phyloP scores from a whole-genome alignment of 2,113 vertebrate species.

The Jacana jacana region DNA sequence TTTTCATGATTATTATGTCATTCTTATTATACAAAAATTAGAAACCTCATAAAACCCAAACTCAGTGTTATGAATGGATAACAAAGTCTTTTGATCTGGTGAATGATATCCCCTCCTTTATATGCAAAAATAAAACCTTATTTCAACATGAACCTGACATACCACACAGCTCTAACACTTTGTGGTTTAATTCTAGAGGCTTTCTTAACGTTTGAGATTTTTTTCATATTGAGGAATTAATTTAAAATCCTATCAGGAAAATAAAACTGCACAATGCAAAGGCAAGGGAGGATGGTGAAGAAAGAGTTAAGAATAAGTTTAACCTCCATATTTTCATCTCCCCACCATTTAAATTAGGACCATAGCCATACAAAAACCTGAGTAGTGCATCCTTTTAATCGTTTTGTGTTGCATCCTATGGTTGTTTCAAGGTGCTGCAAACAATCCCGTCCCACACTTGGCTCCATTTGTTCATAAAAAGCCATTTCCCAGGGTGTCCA shows the following conservation, averaged over 20 bases:
- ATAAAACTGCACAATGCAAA: neutral
- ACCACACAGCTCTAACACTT: neutral
- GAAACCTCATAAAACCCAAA: neutral
- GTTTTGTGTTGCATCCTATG: too few relatives aligned
- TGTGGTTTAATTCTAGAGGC: constrained; percentile 51
- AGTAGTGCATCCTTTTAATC: neutral
- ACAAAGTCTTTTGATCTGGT: constrained; percentile 34
- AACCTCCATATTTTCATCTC: neutral
- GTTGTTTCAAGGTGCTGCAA: neutral
- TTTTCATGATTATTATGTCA: neutral
- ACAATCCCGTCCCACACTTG: neutral
- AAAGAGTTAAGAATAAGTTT: neutral
- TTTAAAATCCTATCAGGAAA: neutral
- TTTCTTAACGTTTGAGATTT: neutral
- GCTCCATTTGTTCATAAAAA: neutral
- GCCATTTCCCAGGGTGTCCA: neutral
- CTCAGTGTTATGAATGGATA: neutral
- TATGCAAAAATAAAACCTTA: constrained; percentile 58
- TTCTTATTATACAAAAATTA: neutral
- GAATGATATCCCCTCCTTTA: constrained; percentile 1
- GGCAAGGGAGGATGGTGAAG: neutral
- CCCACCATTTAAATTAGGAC: neutral
- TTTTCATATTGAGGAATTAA: neutral
- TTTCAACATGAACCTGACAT: constrained; percentile 52
- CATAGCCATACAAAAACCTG: neutral